These are phyloP conservation scores for Aurelia aurita complex sp. Pacific DNA, from an alignment of 30 jellyfish, hydroid and myxozoan species.

Conservation along the genomic window DNA sequence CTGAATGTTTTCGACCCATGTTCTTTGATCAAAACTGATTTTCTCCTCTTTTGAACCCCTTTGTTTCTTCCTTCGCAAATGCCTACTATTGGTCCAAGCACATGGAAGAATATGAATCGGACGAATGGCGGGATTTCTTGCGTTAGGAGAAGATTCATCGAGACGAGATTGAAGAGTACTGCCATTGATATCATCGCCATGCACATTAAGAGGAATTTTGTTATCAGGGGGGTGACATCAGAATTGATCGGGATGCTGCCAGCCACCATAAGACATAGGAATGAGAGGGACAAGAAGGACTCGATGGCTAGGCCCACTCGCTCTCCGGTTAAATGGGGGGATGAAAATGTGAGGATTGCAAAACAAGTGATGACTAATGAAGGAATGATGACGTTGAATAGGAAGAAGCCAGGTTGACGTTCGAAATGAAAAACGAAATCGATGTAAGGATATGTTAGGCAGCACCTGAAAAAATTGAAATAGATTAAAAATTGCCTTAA, in stretches of 20 bases:
- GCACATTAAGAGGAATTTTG: slow-evolving; percentile 84
- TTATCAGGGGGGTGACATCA: slow-evolving; percentile 93
- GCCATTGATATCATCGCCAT: slow-evolving; percentile 93
- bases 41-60: slow-evolving; percentile 76
- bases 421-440: slow-evolving; percentile 77
- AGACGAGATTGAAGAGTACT: slow-evolving; percentile 75
- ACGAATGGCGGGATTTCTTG: slow-evolving; percentile 87
- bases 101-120: slow-evolving; percentile 68
- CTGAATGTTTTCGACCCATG: slow-evolving; percentile 28
- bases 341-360: slow-evolving; percentile 88
- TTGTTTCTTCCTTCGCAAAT: slow-evolving; percentile 78
- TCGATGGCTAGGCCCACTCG: slow-evolving; percentile 93
- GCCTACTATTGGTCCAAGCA: slow-evolving; percentile 93
- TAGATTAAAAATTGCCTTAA: too few species aligned
- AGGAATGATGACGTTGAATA: slow-evolving; percentile 95
- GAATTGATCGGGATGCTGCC: slow-evolving; percentile 95
- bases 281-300: slow-evolving; percentile 90
- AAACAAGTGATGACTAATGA: slow-evolving; percentile 92
- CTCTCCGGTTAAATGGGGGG: slow-evolving; percentile 92
- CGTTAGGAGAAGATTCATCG: slow-evolving; percentile 61
- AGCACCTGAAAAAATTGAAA: slow-evolving; percentile 66
- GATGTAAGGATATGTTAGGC: slow-evolving; percentile 85
- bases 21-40: slow-evolving; percentile 60
- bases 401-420: slow-evolving; percentile 96
- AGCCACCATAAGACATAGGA: slow-evolving; percentile 95